phyloP scores from a whole-genome alignment of 2,797 vertebrate species.

The Pantherophis vulpinus region DNA sequence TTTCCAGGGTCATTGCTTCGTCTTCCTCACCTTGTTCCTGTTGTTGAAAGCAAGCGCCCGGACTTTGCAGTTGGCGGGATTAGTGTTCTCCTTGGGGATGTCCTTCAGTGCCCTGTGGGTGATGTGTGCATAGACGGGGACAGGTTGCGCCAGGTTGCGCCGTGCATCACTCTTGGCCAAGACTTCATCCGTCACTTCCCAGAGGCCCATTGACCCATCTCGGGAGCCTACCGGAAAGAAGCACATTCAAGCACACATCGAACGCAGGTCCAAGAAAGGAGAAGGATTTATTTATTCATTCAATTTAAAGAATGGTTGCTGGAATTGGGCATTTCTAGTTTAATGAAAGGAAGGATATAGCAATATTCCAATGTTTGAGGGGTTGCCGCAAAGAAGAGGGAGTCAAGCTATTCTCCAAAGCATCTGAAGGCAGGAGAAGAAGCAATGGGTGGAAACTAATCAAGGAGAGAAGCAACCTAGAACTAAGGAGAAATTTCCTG shows the following conservation, averaged over 20 bases:
- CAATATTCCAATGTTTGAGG: no score
- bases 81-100: constrained; percentile 95
- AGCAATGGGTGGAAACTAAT: no score
- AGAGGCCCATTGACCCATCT: constrained; percentile 97
- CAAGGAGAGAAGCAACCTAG: no score
- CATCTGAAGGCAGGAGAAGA: no score
- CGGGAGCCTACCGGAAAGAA: constrained; percentile 81
- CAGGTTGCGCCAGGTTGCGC: constrained; percentile 76
- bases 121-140: constrained; percentile 92
- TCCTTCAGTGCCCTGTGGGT: constrained; percentile 93
- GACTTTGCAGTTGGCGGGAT: constrained; percentile 97
- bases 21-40: constrained; percentile 85
- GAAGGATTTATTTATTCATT: no score
- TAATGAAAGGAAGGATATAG: no score
- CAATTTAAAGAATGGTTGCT: no score
- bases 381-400: no score
- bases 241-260: neutral
- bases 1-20: no score
- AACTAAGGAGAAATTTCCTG: no score
- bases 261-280: neutral
- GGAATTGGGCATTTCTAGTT: no score
- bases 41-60: constrained; percentile 96
- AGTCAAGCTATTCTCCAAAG: no score
- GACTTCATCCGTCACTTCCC: constrained; percentile 94
- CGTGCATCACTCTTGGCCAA: constrained; percentile 80